Percentiles rank a stretch among this genome's conserved stretches.
Evolutionary conservation across 1,140 invertebrate species (phyloP).

Genomic region (Zaprionus africanus): DNA sequence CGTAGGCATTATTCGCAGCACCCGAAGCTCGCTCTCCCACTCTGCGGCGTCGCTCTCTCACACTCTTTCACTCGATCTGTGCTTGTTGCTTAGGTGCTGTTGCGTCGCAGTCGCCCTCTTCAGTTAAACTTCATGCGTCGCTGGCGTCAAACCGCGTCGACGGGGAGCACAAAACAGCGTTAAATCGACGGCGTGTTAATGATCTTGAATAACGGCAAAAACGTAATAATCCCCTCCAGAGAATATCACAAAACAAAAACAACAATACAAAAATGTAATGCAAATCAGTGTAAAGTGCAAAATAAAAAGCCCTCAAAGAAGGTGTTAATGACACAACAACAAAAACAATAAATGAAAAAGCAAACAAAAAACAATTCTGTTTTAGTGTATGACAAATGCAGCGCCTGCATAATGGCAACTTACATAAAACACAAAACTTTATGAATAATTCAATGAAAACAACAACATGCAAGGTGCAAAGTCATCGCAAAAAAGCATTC

Average conservation of each 20-base stretch:
- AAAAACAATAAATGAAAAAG: neutral
- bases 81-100: conserved; percentile 17
- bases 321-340: conserved; percentile 17
- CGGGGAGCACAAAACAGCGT: conserved; percentile 4
- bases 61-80: conserved; percentile 3
- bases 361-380: neutral
- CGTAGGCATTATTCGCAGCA: too few species aligned
- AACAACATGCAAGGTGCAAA: conserved; percentile 19
- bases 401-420: conserved; percentile 27
- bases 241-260: neutral
- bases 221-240: conserved; percentile 3
- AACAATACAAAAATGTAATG: conserved; percentile 3
- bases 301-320: conserved; percentile 5
- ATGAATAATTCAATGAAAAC: conserved; percentile 4
- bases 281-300: neutral
- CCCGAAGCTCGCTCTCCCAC: too few species aligned
- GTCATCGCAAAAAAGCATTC: neutral
- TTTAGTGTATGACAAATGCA: conserved; percentile 23
- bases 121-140: conserved; percentile 62
- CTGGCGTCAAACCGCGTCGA: conserved; percentile 43
- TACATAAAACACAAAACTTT: conserved; percentile 11
- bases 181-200: conserved; percentile 33
- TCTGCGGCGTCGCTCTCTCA: too few species aligned
- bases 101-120: conserved; percentile 23
- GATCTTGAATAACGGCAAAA: conserved; percentile 38